These are phyloP conservation scores for Rhinogobius similis DNA, from an alignment of 2,113 vertebrate genomes.

Conservation along the genomic window DNA sequence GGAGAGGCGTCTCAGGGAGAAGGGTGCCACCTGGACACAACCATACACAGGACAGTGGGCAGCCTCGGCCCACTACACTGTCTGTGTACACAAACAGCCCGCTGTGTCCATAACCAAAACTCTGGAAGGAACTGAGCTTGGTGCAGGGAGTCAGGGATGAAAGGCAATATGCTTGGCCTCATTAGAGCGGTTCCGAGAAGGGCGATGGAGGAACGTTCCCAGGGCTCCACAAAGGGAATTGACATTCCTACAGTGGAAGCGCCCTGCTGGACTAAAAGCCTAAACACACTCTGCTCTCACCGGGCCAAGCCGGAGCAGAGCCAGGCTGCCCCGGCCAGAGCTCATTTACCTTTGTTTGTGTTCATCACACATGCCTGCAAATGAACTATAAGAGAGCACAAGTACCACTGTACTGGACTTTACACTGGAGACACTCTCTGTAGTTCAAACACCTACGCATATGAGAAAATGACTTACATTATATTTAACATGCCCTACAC, in stretches of 20 bases:
- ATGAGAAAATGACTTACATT: conserved; percentile 52
- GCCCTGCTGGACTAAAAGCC: conserved; percentile 59
- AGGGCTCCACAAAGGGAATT: conserved; percentile 76
- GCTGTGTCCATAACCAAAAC: conserved; percentile 70
- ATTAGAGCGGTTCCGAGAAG: conserved; percentile 75
- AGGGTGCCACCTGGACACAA: conserved; percentile 7
- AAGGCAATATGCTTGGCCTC: conserved; percentile 78
- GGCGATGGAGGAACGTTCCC: conserved; percentile 73
- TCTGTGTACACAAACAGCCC: conserved; percentile 70
- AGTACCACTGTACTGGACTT: conserved; percentile 19
- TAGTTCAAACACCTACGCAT: conserved; percentile 26
- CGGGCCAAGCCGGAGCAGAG: conserved; percentile 48
- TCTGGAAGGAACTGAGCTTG: conserved; percentile 65
- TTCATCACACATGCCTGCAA: conserved; percentile 51
- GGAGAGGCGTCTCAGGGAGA: conserved; percentile 35
- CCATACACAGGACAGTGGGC: conserved; percentile 50
- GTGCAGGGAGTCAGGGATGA: conserved; percentile 73
- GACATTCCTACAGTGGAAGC: conserved; percentile 72
- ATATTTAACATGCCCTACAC: conserved; percentile 42
- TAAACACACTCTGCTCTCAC: conserved; percentile 58
- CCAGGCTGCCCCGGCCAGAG: conserved; percentile 48
- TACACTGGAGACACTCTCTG: conserved; percentile 15
- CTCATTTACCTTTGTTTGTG: conserved; percentile 64
- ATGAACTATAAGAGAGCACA: conserved; percentile 38
- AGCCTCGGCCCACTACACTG: conserved; percentile 60